Evolutionary conservation across 2,113 vertebrate genomes (phyloP), one percentile per base, ranked within the genome.

Genomic region (Periophthalmus modestus): DNA sequence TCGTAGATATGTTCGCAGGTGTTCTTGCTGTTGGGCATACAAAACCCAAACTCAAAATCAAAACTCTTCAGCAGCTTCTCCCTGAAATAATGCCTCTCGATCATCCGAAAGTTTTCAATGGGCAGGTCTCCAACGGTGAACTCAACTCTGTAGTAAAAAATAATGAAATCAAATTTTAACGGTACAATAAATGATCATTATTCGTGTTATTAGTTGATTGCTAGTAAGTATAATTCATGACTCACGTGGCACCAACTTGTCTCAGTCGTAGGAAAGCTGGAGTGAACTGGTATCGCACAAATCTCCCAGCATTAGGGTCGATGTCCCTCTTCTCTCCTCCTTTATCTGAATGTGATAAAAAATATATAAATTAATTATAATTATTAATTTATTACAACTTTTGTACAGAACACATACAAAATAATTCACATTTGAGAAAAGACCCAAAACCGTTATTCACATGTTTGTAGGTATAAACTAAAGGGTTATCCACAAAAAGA

Each of bases 1-100:
- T 99, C 97, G 0, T 99, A 98, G 94, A 99, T 98, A 93, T 99
- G 97, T 82, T 99, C 97, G 46, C 97, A 98, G 23, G 96, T 97
- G 75, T 99, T 99, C 92, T 97, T 98, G 93, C 97, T 98, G 95
- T 95, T 97, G 72, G 97, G 97, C 90, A 99, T 99, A 88, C 97
- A 99, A 92, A 99, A 99, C 50, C 97, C 97, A 59, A 99, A 99
- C 80, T 98, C 96, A 91, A 99, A 99, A 90, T 99, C 97, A 46
- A 99, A 99, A 79, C 96, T 99, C 90, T 99, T 99, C 14, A 99
- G 95, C 69, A 99, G 80, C 66, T 94, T 95, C 80, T 99, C 96
- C 16, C 96, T 94, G 87, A 99, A 99, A 75, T 99, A 99, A 88
- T 99, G 97, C 89, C 97, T 94, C 89, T 99, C 97, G 0, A 99